Conservation (phyloP, 1,140 invertebrate species). For the Tetramorium simillimum region DNA sequence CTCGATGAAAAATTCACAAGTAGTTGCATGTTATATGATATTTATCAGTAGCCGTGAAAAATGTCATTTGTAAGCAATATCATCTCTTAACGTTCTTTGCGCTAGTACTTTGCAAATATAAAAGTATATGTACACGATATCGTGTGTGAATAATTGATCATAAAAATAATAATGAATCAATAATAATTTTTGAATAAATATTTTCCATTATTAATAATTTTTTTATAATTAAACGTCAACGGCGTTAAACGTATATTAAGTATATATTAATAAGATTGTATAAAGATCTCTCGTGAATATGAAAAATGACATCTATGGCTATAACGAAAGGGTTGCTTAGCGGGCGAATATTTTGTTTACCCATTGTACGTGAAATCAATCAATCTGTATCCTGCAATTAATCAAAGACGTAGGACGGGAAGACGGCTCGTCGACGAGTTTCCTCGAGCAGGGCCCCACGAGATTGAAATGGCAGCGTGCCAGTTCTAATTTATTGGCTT, state of each 20-base stretch:
- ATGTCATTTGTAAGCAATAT: conserved; percentile 41
- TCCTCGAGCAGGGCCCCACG: conserved; percentile 79
- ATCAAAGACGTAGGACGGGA: conserved; percentile 54
- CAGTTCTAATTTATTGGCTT: conserved; percentile 83
- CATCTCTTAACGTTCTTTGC: neutral
- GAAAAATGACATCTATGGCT: neutral
- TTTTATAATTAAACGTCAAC: neutral
- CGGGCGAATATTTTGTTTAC: conserved; percentile 46
- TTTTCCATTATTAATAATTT: neutral
- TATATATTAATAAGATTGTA: neutral
- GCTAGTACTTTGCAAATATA: neutral
- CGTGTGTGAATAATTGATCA: neutral
- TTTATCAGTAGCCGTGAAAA: conserved; percentile 30
- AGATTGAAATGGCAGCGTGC: conserved; percentile 84
- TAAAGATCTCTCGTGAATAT: neutral
- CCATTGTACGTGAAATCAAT: conserved; percentile 66
- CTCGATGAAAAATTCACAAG: conserved; percentile 35
- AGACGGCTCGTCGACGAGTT: conserved; percentile 66
- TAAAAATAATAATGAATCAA: neutral
- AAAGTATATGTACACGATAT: no score
- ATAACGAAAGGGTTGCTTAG: conserved; percentile 5
- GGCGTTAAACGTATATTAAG: neutral
- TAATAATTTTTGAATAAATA: neutral
- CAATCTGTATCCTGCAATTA: conserved; percentile 66
- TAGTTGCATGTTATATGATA: conserved; percentile 43